These are phyloP conservation scores for Palythoa grandiflora DNA, from an alignment of 92 coral and sea anemone species.

Conservation along the genomic window DNA sequence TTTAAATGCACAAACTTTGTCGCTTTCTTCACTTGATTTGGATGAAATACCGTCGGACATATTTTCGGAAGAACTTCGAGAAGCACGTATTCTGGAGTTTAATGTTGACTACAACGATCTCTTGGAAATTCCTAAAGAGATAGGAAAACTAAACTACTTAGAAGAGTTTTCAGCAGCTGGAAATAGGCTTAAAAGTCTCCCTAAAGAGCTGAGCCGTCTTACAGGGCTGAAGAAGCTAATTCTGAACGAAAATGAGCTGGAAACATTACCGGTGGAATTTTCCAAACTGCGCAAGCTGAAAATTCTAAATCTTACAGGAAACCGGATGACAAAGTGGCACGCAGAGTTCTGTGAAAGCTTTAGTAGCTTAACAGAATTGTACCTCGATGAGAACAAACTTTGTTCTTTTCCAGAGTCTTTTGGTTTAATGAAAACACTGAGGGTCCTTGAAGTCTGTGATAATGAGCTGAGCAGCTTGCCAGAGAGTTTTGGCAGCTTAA, in stretches of 20 bases:
- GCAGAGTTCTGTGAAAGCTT: conserved; percentile 68
- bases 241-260: conserved; percentile 81
- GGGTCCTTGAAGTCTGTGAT: conserved; percentile 89
- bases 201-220: conserved; percentile 63
- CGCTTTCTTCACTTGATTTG: conserved; percentile 70
- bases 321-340: conserved; percentile 63
- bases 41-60: conserved; percentile 68
- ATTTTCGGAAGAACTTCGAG: conserved; percentile 51
- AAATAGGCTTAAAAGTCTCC: conserved; percentile 73
- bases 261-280: conserved; percentile 67
- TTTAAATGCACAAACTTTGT: conserved; percentile 42
- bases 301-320: conserved; percentile 76
- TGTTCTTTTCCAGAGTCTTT: conserved; percentile 74
- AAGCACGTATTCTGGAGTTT: conserved; percentile 58
- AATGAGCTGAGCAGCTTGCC: conserved; percentile 75
- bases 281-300: conserved; percentile 64
- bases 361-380: conserved; percentile 67
- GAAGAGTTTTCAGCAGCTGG: conserved; percentile 82
- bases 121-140: conserved; percentile 67
- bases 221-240: conserved; percentile 64
- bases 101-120: conserved; percentile 86
- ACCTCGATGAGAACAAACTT: conserved; percentile 86
- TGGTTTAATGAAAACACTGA: conserved; percentile 64
- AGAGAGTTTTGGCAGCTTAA: conserved; percentile 77
- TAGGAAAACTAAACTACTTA: conserved; percentile 61